Conservation (phyloP, 2,797 vertebrate genomes). For the Apogon hyalosoma region DNA sequence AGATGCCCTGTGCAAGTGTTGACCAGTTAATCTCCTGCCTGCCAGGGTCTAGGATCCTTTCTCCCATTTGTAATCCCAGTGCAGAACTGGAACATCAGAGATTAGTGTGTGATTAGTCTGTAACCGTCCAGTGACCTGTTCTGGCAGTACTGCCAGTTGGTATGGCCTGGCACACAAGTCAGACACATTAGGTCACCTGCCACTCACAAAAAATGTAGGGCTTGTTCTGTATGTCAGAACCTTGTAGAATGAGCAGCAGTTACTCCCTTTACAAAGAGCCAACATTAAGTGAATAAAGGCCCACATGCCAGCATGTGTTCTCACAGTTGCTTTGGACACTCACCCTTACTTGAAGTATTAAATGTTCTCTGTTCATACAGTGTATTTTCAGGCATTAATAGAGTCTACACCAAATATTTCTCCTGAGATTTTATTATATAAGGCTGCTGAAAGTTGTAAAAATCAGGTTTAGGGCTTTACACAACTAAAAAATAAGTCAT, state of each 20-base stretch:
- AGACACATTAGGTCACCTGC: constrained; percentile 39
- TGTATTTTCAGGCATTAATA: background rate
- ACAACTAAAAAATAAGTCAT: background rate
- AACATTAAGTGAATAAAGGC: background rate
- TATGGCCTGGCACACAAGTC: constrained; percentile 38
- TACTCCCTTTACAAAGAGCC: background rate
- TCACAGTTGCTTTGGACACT: background rate
- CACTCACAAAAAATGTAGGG: constrained; percentile 26
- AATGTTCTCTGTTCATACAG: background rate
- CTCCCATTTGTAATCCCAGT: constrained; percentile 65
- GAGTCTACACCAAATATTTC: background rate
- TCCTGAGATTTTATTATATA: background rate
- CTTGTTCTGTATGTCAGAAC: constrained; percentile 11
- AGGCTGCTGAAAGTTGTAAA: background rate
- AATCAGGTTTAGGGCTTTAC: background rate
- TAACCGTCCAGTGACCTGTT: constrained; percentile 47
- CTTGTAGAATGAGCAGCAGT: background rate
- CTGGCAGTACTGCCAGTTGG: constrained; percentile 30
- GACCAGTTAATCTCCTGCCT: constrained; percentile 61
- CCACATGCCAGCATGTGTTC: background rate
- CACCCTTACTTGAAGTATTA: background rate
- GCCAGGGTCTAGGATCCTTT: constrained; percentile 58
- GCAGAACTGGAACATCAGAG: constrained; percentile 76
- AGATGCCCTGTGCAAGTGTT: constrained; percentile 35
- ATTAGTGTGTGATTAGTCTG: constrained; percentile 69